Conservation (phyloP, 1,140 invertebrate species). For the Pseudomyrmex concolor region DNA sequence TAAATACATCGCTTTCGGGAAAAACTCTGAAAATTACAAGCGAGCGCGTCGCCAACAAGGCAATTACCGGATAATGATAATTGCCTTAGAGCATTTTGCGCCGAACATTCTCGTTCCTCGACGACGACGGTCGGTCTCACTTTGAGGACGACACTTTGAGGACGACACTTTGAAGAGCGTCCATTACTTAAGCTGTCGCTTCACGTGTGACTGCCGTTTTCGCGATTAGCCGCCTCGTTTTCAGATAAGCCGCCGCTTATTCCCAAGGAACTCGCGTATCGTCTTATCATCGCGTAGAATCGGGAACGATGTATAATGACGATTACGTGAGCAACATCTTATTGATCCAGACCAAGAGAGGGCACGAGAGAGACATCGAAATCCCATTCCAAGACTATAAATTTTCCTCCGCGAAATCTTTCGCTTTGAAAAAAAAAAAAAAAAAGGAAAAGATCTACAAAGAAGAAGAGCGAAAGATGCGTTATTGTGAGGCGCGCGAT, state of each 20-base stretch:
- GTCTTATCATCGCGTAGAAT: not conserved
- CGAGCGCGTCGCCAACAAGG: not conserved
- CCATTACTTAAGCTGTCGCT: slow-evolving; percentile 47
- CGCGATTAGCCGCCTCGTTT: slow-evolving; percentile 34
- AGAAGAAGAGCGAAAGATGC: not conserved
- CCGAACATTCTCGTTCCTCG: slow-evolving; percentile 7
- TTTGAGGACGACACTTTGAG: not conserved
- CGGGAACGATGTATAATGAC: too few relatives aligned
- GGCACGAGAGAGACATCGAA: too few relatives aligned
- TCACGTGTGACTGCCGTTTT: slow-evolving; percentile 34
- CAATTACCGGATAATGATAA: slow-evolving; percentile 27
- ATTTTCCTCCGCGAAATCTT: too few relatives aligned
- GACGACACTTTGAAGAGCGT: not conserved
- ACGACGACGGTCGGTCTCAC: not conserved
- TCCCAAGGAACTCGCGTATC: not conserved
- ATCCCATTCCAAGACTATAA: too few relatives aligned
- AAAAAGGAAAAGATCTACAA: not conserved
- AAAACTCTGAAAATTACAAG: slow-evolving; percentile 10
- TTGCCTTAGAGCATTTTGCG: not conserved
- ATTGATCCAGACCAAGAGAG: too few relatives aligned
- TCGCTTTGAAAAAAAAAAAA: not conserved
- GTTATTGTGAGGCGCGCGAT: not conserved
- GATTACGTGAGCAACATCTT: too few relatives aligned
- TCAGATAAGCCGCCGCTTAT: not conserved
- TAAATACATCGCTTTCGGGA: not conserved